Evolutionary conservation across 2,888 invertebrate species (phyloP).

Genomic region (Rhyacophila evoluta): DNA sequence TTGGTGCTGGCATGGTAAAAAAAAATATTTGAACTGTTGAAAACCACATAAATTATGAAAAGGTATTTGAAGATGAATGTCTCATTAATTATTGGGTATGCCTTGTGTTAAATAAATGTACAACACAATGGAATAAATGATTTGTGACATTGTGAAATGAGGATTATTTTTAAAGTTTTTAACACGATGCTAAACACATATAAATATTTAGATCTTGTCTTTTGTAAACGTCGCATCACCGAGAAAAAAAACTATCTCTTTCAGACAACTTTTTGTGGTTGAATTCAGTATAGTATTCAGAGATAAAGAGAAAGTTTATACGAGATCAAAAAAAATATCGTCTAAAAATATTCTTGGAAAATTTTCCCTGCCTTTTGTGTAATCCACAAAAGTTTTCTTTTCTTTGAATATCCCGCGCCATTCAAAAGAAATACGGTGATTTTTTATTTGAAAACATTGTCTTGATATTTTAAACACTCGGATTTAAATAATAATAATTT

Average conservation of each 20-base stretch:
- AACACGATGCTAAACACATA: too few species aligned
- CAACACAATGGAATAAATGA: too few species aligned
- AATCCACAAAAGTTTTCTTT: slow-evolving; percentile 7
- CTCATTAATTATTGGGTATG: too few species aligned
- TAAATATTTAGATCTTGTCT: too few species aligned
- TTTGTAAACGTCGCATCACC: not conserved
- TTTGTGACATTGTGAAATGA: too few species aligned
- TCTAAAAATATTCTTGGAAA: slow-evolving; percentile 9
- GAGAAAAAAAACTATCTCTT: not conserved
- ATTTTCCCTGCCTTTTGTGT: not conserved
- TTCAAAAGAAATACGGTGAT: not conserved
- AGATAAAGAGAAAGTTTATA: not conserved
- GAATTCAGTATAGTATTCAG: not conserved
- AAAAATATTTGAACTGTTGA: too few species aligned
- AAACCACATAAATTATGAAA: too few species aligned
- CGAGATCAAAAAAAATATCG: not conserved
- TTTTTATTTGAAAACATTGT: slow-evolving; percentile 12
- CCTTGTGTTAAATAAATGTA: too few species aligned
- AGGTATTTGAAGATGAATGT: too few species aligned
- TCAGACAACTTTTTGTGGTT: not conserved
- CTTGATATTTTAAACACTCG: not conserved
- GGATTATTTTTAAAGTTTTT: too few species aligned
- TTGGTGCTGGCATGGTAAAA: too few species aligned
- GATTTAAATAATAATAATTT: slow-evolving; percentile 12
- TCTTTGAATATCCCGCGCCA: not conserved